Evolutionary conservation across 2,888 invertebrate species (phyloP).

Genomic region (Ceriagrion tenellum): DNA sequence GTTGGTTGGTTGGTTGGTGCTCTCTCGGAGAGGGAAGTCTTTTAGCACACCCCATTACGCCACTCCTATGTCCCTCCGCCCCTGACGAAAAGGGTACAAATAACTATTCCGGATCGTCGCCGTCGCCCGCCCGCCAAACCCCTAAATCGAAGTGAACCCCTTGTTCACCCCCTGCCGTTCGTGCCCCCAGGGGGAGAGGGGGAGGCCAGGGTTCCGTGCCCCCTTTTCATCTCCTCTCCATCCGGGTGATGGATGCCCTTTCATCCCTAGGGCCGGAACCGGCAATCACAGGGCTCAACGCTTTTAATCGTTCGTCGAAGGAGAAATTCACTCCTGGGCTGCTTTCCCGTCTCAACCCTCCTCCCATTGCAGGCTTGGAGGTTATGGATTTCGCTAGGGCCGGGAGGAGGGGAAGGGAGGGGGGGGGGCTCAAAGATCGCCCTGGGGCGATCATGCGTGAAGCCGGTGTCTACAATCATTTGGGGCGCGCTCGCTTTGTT

Average conservation of each 20-base stretch:
- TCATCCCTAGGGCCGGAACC: too few relatives aligned
- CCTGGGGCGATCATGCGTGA: conserved; percentile 18
- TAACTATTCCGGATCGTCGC: conserved; percentile 49
- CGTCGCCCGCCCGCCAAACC: background rate
- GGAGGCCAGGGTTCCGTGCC: background rate
- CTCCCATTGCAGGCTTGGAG: background rate
- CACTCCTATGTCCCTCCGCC: conserved; percentile 19
- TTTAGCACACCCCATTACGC: conserved; percentile 48
- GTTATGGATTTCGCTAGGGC: too few relatives aligned
- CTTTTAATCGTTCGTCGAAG: background rate
- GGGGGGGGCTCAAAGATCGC: background rate
- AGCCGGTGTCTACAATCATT: background rate
- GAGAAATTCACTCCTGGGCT: background rate
- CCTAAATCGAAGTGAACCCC: background rate
- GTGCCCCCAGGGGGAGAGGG: too few relatives aligned
- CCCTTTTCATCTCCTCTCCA: background rate
- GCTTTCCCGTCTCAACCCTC: background rate
- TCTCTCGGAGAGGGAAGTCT: background rate
- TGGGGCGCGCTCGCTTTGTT: background rate
- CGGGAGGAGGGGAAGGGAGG: too few relatives aligned
- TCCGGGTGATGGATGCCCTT: too few relatives aligned
- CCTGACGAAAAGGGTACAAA: conserved; percentile 41
- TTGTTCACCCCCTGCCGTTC: background rate
- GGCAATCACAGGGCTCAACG: conserved; percentile 16
- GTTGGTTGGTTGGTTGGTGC: background rate